Percentiles rank a stretch among this genome's conserved stretches.
These are phyloP conservation scores for Clarias pachynema DNA, from an alignment of 2,797 vertebrate genomes.

Conservation along the genomic window DNA sequence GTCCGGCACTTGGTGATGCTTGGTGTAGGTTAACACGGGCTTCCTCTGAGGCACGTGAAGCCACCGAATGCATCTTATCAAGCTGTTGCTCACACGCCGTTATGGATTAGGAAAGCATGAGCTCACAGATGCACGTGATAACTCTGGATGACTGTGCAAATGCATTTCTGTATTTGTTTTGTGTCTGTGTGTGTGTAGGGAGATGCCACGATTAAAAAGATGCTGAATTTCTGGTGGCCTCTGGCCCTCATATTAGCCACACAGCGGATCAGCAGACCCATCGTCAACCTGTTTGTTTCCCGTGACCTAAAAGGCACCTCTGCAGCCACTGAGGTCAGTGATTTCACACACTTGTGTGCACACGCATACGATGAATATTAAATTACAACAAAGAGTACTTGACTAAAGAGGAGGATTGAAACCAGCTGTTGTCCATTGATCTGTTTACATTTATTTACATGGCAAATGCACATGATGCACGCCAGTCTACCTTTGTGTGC, in stretches of 20 bases:
- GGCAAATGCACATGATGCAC: not conserved
- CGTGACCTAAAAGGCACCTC: conserved; percentile 92
- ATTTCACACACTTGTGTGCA: not conserved
- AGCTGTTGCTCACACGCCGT: no score
- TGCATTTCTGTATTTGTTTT: no score
- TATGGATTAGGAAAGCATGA: no score
- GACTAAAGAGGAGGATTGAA: not conserved
- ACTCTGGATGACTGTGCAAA: no score
- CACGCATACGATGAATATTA: not conserved
- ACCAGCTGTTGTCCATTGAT: not conserved
- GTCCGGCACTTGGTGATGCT: no score
- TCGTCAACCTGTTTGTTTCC: conserved; percentile 99
- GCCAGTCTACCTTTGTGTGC: not conserved
- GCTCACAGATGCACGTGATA: no score
- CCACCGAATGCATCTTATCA: no score
- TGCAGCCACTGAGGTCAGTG: conserved; percentile 88
- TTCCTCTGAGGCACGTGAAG: no score
- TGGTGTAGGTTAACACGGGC: no score
- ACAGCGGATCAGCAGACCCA: conserved; percentile 95
- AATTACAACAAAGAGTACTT: no score
- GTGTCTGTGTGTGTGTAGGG: conserved; percentile 75
- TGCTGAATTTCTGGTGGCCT: conserved; percentile 99
- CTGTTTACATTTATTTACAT: not conserved
- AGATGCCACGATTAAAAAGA: conserved; percentile 95
- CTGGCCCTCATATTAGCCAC: conserved; percentile 96